A percentile compares a stretch with the other conserved stretches of the same genome.
Conservation (phyloP, 2,888 invertebrate genomes). For the Rhodophaea formosa region DNA sequence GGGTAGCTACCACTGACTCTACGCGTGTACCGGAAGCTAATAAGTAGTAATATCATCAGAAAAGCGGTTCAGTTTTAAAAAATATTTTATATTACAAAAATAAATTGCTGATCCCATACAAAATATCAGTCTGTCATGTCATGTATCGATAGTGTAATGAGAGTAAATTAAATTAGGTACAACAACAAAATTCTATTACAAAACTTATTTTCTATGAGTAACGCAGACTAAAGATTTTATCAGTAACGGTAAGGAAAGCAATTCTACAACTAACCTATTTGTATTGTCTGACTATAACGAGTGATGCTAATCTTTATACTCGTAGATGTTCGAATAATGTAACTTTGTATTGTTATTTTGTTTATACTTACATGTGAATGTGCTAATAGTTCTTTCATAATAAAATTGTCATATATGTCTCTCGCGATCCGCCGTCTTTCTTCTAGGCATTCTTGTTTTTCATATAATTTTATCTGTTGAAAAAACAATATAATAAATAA, state of each 20-base stretch:
- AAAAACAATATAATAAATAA: conserved; percentile 25
- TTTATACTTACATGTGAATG: conserved; percentile 95
- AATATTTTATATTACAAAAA: too few relatives aligned
- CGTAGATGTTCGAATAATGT: background rate
- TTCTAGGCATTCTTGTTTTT: conserved; percentile 98
- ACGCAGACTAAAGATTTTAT: too few relatives aligned
- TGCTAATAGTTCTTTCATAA: conserved; percentile 99
- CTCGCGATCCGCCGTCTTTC: conserved; percentile 96
- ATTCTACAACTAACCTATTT: background rate
- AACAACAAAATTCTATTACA: too few relatives aligned
- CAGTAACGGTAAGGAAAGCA: background rate
- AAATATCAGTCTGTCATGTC: too few relatives aligned
- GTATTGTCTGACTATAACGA: background rate
- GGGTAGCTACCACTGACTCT: too few relatives aligned
- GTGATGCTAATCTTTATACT: background rate
- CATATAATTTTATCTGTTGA: conserved; percentile 97
- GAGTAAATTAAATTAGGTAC: too few relatives aligned
- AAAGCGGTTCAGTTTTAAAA: too few relatives aligned
- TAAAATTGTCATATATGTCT: conserved; percentile 99
- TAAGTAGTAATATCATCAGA: too few relatives aligned
- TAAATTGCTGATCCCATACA: too few relatives aligned
- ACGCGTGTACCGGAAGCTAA: too few relatives aligned
- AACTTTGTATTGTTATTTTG: background rate
- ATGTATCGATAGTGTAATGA: too few relatives aligned
- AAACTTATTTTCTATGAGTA: too few relatives aligned